Evolutionary conservation across 2,888 invertebrate genomes (phyloP), one percentile per base, ranked within the genome.

Genomic region (Vanessa cardui): DNA sequence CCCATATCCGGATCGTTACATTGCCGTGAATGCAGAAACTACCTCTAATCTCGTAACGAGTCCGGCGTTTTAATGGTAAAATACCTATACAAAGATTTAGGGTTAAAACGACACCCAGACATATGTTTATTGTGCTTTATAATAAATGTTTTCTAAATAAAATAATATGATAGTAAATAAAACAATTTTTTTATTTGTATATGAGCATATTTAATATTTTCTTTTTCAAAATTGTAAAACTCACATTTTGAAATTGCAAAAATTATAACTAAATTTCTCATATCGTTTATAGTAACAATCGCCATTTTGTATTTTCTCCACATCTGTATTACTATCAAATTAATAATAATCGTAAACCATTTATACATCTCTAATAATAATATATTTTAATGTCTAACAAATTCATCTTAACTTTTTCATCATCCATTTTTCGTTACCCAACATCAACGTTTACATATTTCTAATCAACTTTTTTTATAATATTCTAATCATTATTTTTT

Each of bases 141-240:
- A 39, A 12, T 39, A 12, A 39, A 12, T 39, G 2, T 3, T 39
- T 39, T 26, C 26, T 39, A 39, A 12, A 39, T 39, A 39, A 39
- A 39, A 0, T 26, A 39, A 20, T 54, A 26, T 12, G 33, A 49
- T 46, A 20, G 39, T 44, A 81, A 88, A 84, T 85, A 82, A 88
- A 86, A 87, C 82, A 78, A 78, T 67, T 69, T 67, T 69, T 49
- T 44, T 76, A 81, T 78, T 69, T 85, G 84, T 90, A 90, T 90
- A 92, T 92, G 92, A 92, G 92, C 92, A 92, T 92, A 92, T 92
- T 92, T 92, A 92, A 90, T 92, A 91, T 91, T 90, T 90, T 91
- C 90, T 88, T 89, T 88, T 90, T 92, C 91, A 92, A 92, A 92
- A 92, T 92, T 92, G 92, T 92, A 92, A 92, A 92, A 92, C 91